Base-by-base conservation (phyloP, 2,888 invertebrate species). In the Sesia apiformis region DNA sequence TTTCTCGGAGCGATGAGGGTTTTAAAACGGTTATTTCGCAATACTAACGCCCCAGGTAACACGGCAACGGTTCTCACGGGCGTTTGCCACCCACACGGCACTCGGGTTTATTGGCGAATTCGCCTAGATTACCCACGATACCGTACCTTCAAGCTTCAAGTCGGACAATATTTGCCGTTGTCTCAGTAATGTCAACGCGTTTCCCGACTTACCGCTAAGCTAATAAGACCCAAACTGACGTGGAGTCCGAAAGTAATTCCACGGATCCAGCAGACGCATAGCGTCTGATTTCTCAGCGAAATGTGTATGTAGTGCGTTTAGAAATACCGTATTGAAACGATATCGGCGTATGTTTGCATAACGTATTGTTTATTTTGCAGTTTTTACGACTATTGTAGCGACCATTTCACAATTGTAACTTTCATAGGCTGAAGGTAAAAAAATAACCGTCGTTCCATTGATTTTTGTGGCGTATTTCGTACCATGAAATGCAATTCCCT, bases 401-500 rank as follows among this genome's bases (percentile, higher is more conserved):
- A 23, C 23, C 2, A 23, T 23, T 23, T 23, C 23, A 23, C 23
- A 23, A 23, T 23, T 23, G 23, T 23, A 23, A 2, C 23, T 23
- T 23, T 23, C 23, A 23, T 46, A 8, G 23, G 46, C 23, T 46
- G 46, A 46, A 46, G 23, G 46, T 46, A 46, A 23, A 23, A 23
- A 46, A 46, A 46, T 23, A 46, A 8, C 46, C 46, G 46, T 8
- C 46, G 46, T 46, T 23, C 55, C 60, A 63, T 67, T 63, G 65
- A 66, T 70, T 66, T 62, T 61, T 62, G 66, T 57, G 63, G 60
- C 64, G 62, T 61, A 62, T 67, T 67, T 65, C 61, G 64, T 64
- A 67, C 67, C 70, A 62, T 70, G 72, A 73, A 76, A 78, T 80
- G 80, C 75, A 80, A 69, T 74, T 65, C 69, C 65, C 68, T 63